A percentile compares a stretch with the other conserved stretches of the same genome.
Conservation (phyloP, 2,113 vertebrate genomes). For the Centropus bengalensis region DNA sequence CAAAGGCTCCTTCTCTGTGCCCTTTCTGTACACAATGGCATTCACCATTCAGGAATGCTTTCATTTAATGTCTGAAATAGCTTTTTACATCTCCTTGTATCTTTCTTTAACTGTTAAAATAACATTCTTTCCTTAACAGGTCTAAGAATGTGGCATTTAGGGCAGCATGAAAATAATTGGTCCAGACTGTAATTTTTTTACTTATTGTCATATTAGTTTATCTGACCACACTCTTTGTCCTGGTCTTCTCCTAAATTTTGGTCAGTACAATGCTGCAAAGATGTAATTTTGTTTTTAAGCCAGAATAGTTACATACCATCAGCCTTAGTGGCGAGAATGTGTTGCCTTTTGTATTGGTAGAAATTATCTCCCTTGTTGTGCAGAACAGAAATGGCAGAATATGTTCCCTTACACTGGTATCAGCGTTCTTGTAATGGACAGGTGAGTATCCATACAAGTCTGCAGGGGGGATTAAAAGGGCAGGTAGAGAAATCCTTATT, state of each 20-base stretch:
- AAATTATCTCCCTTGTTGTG: neutral
- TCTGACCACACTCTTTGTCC: neutral
- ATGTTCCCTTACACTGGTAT: neutral
- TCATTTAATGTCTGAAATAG: constrained; percentile 46
- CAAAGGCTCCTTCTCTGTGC: constrained; percentile 46
- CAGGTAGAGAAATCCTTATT: neutral
- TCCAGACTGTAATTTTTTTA: neutral
- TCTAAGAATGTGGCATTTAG: neutral
- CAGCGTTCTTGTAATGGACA: neutral
- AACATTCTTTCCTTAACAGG: neutral
- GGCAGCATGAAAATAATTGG: neutral
- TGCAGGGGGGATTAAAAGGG: neutral
- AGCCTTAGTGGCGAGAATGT: neutral
- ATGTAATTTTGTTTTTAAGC: neutral
- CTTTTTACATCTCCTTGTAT: constrained; percentile 28
- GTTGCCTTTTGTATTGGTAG: neutral
- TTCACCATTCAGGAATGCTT: constrained; percentile 57
- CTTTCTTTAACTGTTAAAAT: constrained; percentile 1
- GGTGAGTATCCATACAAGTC: neutral
- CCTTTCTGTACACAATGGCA: neutral
- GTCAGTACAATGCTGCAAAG: neutral
- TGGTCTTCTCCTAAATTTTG: neutral
- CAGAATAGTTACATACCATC: neutral
- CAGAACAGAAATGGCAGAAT: neutral
- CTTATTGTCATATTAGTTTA: neutral